Conservation (phyloP, 2,797 vertebrate species). For the Dromococcyx pavoninus region DNA sequence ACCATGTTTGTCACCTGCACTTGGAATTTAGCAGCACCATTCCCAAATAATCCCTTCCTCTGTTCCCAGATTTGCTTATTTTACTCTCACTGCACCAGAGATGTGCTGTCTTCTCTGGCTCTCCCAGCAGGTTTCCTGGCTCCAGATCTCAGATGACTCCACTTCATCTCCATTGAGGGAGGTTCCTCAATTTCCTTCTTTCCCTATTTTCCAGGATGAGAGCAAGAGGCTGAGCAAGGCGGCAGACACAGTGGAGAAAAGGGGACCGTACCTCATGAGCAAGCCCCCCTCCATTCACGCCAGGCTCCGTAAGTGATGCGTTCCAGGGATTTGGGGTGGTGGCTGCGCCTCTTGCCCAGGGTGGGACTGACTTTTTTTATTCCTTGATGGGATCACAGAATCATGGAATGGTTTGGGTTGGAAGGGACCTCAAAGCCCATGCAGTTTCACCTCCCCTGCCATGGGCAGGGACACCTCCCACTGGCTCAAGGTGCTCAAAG, state of each 20-base stretch:
- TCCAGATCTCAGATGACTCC: neutral
- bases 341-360: neutral
- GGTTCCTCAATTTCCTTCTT: neutral
- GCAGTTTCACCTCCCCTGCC: no score
- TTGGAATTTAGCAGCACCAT: neutral
- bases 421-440: no score
- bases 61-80: neutral
- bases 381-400: neutral
- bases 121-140: neutral
- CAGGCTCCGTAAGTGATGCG: constrained; percentile 86
- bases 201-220: neutral
- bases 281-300: constrained; percentile 86
- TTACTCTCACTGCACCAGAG: neutral
- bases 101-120: neutral
- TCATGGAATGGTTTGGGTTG: no score
- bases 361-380: neutral
- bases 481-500: no score
- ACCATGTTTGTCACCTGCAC: accelerated
- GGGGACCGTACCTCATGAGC: constrained; percentile 90
- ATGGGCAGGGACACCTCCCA: no score
- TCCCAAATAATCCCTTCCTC: neutral
- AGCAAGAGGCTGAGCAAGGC: constrained; percentile 9
- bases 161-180: neutral
- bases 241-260: constrained; percentile 79
- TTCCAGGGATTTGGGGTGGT: accelerated